Conservation (phyloP, 2,797 vertebrate species). For the Schizothorax lantsangensis region DNA sequence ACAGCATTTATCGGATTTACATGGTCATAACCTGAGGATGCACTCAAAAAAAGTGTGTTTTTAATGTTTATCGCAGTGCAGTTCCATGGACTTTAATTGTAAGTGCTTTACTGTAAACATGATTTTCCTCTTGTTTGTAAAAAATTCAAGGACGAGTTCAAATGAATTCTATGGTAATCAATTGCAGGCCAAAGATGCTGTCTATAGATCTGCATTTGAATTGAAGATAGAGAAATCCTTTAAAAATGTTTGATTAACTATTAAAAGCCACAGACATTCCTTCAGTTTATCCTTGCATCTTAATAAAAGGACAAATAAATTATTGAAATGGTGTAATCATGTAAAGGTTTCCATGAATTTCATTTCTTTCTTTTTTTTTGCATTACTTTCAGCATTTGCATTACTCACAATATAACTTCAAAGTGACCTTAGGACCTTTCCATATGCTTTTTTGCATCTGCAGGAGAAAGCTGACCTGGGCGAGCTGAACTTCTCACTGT, state of each 20-base stretch:
- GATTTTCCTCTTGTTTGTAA: background rate
- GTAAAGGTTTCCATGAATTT: background rate
- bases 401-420: background rate
- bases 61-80: background rate
- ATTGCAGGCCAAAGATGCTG: background rate
- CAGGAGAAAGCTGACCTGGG: slow-evolving; percentile 96
- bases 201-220: background rate
- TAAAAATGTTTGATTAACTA: background rate
- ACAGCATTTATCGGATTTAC: background rate
- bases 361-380: background rate
- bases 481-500: slow-evolving; percentile 94
- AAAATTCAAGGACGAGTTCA: slow-evolving; percentile 2
- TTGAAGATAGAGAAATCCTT: background rate
- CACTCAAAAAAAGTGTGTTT: background rate
- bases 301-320: background rate
- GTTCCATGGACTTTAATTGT: background rate
- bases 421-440: background rate
- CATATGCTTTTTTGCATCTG: slow-evolving; percentile 46
- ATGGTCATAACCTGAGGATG: background rate
- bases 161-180: background rate
- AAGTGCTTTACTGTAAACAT: background rate
- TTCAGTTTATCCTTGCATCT: background rate
- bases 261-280: background rate
- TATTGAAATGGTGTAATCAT: background rate
- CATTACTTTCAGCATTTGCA: background rate